These are phyloP conservation scores for Rhingia campestris DNA, from an alignment of 2,888 invertebrate species.

Conservation along the genomic window DNA sequence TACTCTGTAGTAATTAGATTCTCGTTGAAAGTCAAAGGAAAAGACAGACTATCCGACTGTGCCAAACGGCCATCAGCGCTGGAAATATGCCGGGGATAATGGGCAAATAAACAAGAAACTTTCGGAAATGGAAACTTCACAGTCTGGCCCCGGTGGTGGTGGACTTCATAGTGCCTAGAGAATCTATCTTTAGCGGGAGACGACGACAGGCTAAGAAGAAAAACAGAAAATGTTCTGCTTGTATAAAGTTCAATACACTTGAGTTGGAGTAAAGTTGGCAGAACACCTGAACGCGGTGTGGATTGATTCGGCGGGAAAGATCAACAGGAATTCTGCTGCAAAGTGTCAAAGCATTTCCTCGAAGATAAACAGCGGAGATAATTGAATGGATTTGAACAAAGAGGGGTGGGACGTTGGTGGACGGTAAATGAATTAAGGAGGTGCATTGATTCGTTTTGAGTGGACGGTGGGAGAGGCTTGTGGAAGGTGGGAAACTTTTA, in stretches of 20 bases:
- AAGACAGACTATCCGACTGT: constrained; percentile 34
- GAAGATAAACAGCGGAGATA: not conserved
- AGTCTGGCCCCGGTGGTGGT: not conserved
- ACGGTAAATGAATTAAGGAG: too few species aligned
- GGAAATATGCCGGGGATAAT: constrained; percentile 22
- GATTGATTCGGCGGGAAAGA: not conserved
- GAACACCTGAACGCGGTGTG: constrained; percentile 25
- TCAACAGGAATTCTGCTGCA: constrained; percentile 19
- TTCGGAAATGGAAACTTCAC: constrained; percentile 45
- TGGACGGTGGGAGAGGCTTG: too few species aligned
- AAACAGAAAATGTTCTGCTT: constrained; percentile 8
- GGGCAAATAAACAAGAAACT: constrained; percentile 52
- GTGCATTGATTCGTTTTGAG: too few species aligned
- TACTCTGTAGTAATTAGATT: constrained; percentile 67
- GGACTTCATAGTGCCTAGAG: not conserved
- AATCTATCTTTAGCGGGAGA: constrained; percentile 12
- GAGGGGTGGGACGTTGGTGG: not conserved
- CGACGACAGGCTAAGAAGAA: not conserved
- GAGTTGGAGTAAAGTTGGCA: constrained; percentile 39
- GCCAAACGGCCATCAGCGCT: not conserved
- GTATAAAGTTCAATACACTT: constrained; percentile 61
- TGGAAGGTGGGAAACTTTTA: too few species aligned
- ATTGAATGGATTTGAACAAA: not conserved
- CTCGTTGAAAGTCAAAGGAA: constrained; percentile 69
- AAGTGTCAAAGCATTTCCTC: constrained; percentile 17